phyloP scores from a whole-genome alignment of 2,113 vertebrate genomes.

The Hyaena hyaena region DNA sequence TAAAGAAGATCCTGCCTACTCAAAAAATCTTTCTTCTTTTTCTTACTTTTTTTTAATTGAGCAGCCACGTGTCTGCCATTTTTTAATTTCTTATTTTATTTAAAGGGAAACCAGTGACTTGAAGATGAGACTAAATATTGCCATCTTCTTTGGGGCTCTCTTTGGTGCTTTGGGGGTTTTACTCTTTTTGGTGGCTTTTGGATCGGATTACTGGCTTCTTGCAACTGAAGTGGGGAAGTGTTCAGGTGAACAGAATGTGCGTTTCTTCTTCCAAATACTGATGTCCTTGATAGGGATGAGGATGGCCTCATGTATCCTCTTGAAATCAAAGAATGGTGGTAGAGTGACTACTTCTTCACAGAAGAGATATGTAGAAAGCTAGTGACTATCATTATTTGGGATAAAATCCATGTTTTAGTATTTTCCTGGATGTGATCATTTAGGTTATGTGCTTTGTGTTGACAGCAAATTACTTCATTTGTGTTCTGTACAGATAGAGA shows the following conservation, averaged over 20 bases:
- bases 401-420: background rate
- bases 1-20: constrained; percentile 57
- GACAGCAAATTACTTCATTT: background rate
- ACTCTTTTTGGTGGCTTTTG: constrained; percentile 95
- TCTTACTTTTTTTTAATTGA: background rate
- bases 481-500: constrained; percentile 80
- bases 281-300: background rate
- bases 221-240: constrained; percentile 91
- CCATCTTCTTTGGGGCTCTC: constrained; percentile 95
- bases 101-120: background rate
- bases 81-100: constrained; percentile 25
- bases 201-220: constrained; percentile 98
- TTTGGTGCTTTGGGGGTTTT: constrained; percentile 94
- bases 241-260: constrained; percentile 81
- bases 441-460: background rate
- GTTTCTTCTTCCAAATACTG: constrained; percentile 73
- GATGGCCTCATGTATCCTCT: background rate
- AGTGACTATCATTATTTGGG: background rate
- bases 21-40: constrained; percentile 45
- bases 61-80: background rate
- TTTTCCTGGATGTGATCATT: background rate
- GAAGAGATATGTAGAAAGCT: background rate
- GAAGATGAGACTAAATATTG: constrained; percentile 93
- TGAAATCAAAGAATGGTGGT: background rate
- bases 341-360: background rate